These are phyloP conservation scores for Aramus guarauna DNA, from an alignment of 2,113 vertebrate species.

Conservation along the genomic window DNA sequence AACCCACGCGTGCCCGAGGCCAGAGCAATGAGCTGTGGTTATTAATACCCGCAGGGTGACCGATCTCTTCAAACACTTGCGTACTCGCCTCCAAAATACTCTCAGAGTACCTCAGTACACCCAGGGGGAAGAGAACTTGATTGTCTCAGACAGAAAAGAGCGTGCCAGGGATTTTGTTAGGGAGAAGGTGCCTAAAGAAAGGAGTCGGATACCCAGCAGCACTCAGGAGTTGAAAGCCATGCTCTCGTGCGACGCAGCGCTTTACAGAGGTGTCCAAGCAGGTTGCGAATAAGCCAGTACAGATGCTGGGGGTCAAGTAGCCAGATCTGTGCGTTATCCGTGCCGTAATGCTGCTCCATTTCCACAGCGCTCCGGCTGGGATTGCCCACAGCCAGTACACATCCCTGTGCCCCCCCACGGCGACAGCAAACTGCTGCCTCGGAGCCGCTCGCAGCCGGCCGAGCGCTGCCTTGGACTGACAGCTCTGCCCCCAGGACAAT, in stretches of 20 bases:
- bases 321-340: background rate
- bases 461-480: background rate
- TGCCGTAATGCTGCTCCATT: accelerated
- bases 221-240: accelerated
- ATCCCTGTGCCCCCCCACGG: background rate
- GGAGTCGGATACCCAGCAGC: too few relatives aligned
- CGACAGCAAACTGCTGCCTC: accelerated
- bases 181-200: background rate
- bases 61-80: background rate
- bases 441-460: background rate
- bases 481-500: background rate
- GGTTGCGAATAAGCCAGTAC: background rate
- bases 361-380: accelerated
- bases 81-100: too few relatives aligned
- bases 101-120: background rate
- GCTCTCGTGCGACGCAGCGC: accelerated
- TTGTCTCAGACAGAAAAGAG: accelerated
- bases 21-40: background rate
- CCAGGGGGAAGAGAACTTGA: background rate
- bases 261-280: background rate
- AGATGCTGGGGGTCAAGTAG: accelerated
- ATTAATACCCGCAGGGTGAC: background rate
- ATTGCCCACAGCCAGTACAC: accelerated
- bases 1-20: accelerated
- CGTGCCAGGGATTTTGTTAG: accelerated